A percentile compares a stretch with the other conserved stretches of the same genome.
Evolutionary conservation across 2,797 vertebrate species (phyloP).

Genomic region (Choloepus didactylus): DNA sequence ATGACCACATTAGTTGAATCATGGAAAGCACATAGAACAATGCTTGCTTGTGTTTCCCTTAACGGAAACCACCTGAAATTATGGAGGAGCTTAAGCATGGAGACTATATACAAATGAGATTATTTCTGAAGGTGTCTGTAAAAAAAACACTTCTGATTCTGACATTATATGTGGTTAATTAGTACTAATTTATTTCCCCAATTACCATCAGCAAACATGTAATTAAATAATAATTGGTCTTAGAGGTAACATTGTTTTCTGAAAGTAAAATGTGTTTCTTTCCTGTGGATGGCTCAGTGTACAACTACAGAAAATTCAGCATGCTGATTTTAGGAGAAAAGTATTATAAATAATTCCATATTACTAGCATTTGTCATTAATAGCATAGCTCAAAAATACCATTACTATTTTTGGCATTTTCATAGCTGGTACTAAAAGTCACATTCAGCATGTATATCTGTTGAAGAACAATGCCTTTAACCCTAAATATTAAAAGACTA

Average conservation of each 20-base stretch:
- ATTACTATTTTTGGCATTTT: conserved; percentile 7
- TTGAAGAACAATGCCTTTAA: not conserved
- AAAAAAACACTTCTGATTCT: not conserved
- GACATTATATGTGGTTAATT: not conserved
- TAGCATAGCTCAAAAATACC: not conserved
- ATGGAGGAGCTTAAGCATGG: not conserved
- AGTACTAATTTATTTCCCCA: not conserved
- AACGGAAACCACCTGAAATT: conserved; percentile 8
- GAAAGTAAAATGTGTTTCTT: conserved; percentile 41
- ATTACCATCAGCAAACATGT: not conserved
- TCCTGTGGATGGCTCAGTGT: not conserved
- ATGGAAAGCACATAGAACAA: not conserved
- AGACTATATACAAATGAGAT: not conserved
- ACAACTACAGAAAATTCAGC: conserved; percentile 33
- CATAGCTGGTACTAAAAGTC: conserved; percentile 32
- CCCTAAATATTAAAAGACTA: not conserved
- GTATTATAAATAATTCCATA: not conserved
- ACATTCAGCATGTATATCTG: not conserved
- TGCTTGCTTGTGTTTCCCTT: not conserved
- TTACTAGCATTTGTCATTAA: conserved; percentile 25
- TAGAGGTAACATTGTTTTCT: not conserved
- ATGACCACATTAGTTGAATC: not conserved
- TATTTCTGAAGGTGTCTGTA: conserved; percentile 48
- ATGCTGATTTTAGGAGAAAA: conserved; percentile 8
- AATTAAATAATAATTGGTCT: not conserved